phyloP scores from a whole-genome alignment of 1,140 invertebrate species.

The Trichonephila clavipes region DNA sequence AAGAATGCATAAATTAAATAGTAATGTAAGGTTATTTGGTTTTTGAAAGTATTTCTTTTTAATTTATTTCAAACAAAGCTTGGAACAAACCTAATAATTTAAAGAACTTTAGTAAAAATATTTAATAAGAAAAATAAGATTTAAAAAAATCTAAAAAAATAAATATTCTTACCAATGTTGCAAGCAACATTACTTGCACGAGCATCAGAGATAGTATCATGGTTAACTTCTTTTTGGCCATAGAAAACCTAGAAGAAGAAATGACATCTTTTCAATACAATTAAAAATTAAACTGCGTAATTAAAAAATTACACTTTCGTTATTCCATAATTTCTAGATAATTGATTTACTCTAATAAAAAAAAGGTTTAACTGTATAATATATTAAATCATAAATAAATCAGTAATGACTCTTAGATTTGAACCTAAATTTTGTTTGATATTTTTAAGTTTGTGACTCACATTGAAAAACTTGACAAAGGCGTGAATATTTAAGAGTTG shows the following conservation, averaged over 20 bases:
- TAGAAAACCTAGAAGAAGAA: background rate
- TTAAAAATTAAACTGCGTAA: background rate
- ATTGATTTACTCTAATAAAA: background rate
- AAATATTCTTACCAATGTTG: background rate
- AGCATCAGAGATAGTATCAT: background rate
- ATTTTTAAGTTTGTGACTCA: too few relatives aligned
- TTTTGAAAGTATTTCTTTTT: too few relatives aligned
- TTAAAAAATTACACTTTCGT: background rate
- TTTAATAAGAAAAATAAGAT: background rate
- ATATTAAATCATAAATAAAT: too few relatives aligned
- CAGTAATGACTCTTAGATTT: too few relatives aligned
- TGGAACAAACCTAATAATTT: too few relatives aligned
- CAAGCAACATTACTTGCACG: background rate
- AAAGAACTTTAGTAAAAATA: too few relatives aligned
- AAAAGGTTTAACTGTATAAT: background rate
- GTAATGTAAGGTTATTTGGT: too few relatives aligned
- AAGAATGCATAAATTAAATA: too few relatives aligned
- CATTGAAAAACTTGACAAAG: background rate
- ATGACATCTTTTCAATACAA: background rate
- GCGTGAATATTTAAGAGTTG: background rate
- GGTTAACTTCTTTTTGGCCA: background rate
- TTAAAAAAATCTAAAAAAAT: background rate
- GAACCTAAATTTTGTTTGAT: too few relatives aligned
- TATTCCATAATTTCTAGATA: background rate
- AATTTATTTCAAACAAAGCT: too few relatives aligned